Conservation (phyloP, 2,888 invertebrate species). For the Chaetogeoica ovagalla region DNA sequence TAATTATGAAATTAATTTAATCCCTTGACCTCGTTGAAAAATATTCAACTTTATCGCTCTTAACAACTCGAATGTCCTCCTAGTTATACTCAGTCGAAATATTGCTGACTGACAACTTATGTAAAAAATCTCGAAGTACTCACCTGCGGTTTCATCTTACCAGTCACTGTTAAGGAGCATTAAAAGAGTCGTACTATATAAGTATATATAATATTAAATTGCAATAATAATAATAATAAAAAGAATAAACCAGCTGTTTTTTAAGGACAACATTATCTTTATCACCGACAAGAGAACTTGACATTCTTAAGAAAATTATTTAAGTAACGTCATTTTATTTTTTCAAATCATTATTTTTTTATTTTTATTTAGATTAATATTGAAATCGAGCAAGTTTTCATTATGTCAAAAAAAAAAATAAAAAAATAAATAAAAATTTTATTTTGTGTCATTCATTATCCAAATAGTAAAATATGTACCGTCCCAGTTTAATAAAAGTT, state of each 20-base stretch:
- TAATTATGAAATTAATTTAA: background rate
- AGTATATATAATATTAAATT: no score
- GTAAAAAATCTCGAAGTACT: conserved; percentile 4
- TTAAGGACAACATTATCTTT: background rate
- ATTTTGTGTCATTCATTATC: background rate
- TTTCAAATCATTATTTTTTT: background rate
- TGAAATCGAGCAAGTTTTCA: background rate
- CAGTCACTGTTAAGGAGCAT: background rate
- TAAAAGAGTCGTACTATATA: background rate
- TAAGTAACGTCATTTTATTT: background rate
- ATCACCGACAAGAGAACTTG: background rate
- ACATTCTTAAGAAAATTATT: conserved; percentile 9
- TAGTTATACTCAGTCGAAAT: background rate
- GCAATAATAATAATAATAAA: background rate
- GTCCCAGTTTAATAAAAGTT: background rate
- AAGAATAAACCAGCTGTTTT: background rate
- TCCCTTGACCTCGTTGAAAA: background rate
- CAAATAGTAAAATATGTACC: background rate
- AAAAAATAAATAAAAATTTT: no score
- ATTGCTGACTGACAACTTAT: background rate
- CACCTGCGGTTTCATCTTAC: background rate
- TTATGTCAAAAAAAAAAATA: conserved; percentile 12
- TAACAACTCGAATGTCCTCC: background rate
- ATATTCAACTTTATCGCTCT: background rate
- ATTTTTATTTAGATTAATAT: conserved; percentile 12